These are phyloP conservation scores for Camelus dromedarius DNA, from an alignment of 2,113 vertebrate species.

Conservation along the genomic window DNA sequence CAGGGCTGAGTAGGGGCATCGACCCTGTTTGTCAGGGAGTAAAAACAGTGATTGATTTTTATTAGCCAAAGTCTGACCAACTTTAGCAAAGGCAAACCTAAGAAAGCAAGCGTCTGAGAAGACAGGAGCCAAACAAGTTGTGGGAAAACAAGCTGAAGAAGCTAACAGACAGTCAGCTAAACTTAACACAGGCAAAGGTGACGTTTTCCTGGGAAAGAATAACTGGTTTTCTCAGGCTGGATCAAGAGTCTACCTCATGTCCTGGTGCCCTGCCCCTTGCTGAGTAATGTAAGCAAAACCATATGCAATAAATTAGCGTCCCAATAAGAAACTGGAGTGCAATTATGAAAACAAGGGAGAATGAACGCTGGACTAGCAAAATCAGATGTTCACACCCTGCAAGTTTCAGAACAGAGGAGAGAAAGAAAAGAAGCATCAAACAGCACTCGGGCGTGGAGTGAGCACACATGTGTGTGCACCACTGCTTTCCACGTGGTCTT, in stretches of 20 bases:
- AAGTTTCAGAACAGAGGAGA: background rate
- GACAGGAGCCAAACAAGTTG: background rate
- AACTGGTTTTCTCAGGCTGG: background rate
- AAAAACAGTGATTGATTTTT: background rate
- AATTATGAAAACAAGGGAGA: background rate
- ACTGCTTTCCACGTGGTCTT: background rate
- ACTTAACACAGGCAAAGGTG: background rate
- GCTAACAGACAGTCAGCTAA: background rate
- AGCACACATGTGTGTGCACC: accelerated
- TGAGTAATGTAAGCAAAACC: background rate
- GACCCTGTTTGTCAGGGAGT: too few species aligned
- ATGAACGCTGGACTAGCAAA: background rate
- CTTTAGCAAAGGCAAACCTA: background rate
- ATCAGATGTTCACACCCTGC: background rate
- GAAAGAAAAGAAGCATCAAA: background rate
- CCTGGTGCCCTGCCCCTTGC: background rate
- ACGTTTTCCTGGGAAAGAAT: background rate
- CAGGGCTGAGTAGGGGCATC: too few species aligned
- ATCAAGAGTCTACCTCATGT: background rate
- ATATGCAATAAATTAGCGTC: background rate
- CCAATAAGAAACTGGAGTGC: background rate
- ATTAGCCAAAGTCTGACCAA: background rate
- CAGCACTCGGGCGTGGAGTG: background rate
- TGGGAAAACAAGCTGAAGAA: background rate
- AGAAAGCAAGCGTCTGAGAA: background rate